Base-by-base conservation (phyloP, 2,797 vertebrate species). In the Gouania willdenowi region DNA sequence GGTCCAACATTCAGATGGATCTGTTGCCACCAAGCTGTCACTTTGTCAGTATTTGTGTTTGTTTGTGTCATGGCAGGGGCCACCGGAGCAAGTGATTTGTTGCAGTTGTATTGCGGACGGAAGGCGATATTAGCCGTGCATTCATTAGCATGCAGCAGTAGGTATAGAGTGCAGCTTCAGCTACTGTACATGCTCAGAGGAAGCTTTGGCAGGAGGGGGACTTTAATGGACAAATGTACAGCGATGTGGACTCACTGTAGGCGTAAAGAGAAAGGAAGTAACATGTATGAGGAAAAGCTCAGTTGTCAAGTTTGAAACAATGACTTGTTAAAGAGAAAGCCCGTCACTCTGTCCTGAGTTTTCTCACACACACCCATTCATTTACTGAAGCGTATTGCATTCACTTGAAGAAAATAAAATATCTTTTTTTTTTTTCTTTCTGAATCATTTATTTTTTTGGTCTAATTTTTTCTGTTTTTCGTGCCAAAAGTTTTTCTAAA, bases 81-180 rank as follows among this genome's bases (percentile, higher is more conserved):
- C 45, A 51, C 58, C 50, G 32, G 40, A 71, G 54, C 18, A 16
- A 61, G 32, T 75, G 78, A 73, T 82, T 70, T 77, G 61, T 79
- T n/a, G 54, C 33, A 39, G 49, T 46, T 59, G 56, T 40, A 37
- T 44, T 71, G 67, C 60, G 62, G 78, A 57, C 62, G 61, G 54
- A 62, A 50, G 58, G 57, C 45, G 59, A 45, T 67, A 69, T 68
- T 53, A 58, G 42, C 57, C 50, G 56, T 55, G 38, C 36, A 32
- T 66, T 77, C 61, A 76, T 84, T 75, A 59, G 53, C 49, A 75
- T 80, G 60, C 66, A 75, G 74, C 79, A 68, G 66, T 53, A 56
- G 33, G 40, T n/a, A 39, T 39, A 53, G 47, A 46, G 30, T 62
- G 51, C 43, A 49, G 66, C 70, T 67, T 82, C 68, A 49, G 71